These are phyloP conservation scores for Heterotis niloticus DNA, from an alignment of 2,113 vertebrate genomes.

Conservation along the genomic window DNA sequence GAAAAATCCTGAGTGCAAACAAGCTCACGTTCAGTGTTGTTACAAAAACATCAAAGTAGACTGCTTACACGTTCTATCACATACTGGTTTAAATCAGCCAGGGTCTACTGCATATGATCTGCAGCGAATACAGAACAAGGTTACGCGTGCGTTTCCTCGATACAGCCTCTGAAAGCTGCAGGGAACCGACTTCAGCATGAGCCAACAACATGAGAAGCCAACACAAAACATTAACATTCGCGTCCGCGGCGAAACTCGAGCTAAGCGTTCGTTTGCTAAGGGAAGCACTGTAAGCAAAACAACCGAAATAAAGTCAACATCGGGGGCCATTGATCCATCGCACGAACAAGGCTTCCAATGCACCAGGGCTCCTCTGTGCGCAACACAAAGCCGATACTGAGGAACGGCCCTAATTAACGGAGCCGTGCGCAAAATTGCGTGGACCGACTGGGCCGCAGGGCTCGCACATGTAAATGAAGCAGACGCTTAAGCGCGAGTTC, in stretches of 20 bases:
- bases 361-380: background rate
- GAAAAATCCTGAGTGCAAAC: too few relatives aligned
- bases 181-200: background rate
- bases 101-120: too few relatives aligned
- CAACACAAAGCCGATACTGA: constrained; percentile 54
- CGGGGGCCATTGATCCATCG: constrained; percentile 5
- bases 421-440: constrained; percentile 42
- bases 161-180: background rate
- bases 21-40: too few relatives aligned
- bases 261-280: background rate
- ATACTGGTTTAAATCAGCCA: too few relatives aligned
- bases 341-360: background rate
- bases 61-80: too few relatives aligned
- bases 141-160: background rate
- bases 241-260: background rate
- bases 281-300: background rate
- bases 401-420: constrained; percentile 56
- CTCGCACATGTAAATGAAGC: constrained; percentile 21
- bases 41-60: too few relatives aligned
- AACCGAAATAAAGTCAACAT: background rate
- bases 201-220: background rate
- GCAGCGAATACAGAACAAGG: background rate
- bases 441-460: constrained; percentile 49
- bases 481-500: background rate
- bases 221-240: background rate